phyloP scores from a whole-genome alignment of 2,888 invertebrate species.

The Ophraella communa region DNA sequence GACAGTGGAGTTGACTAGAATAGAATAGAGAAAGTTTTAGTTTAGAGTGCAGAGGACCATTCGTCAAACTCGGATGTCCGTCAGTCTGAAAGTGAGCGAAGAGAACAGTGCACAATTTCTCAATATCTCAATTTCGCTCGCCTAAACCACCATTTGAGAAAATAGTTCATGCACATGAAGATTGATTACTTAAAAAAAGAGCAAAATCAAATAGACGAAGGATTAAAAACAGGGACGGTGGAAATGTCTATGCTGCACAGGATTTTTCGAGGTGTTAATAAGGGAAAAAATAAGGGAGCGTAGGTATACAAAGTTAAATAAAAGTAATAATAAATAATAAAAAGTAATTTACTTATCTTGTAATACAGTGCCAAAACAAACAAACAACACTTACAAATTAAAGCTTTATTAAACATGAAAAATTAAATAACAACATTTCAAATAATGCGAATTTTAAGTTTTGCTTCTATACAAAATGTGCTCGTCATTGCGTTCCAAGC shows the following conservation, averaged over 20 bases:
- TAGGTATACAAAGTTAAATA: too few species aligned
- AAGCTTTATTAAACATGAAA: too few species aligned
- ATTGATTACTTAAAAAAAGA: slow-evolving; percentile 46
- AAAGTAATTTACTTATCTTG: too few species aligned
- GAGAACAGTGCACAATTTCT: slow-evolving; percentile 20
- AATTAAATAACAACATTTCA: too few species aligned
- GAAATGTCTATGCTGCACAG: background rate
- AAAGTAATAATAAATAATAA: too few species aligned
- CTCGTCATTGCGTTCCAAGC: too few species aligned
- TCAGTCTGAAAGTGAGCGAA: background rate
- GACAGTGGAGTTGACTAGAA: background rate
- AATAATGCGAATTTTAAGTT: too few species aligned
- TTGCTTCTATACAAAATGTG: too few species aligned
- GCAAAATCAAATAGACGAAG: slow-evolving; percentile 23
- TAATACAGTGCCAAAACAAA: too few species aligned
- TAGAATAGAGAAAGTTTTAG: slow-evolving; percentile 8
- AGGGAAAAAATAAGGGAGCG: too few species aligned
- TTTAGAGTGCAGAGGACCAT: slow-evolving; percentile 18
- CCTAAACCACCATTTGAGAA: slow-evolving; percentile 40
- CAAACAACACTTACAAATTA: too few species aligned
- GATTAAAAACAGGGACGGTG: background rate
- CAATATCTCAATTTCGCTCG: slow-evolving; percentile 41
- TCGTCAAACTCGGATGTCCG: slow-evolving; percentile 27
- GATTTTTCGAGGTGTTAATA: background rate
- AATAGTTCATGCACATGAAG: slow-evolving; percentile 42